Evolutionary conservation across 1,140 invertebrate genomes (phyloP).

Genomic region (Papilio aristodemus): DNA sequence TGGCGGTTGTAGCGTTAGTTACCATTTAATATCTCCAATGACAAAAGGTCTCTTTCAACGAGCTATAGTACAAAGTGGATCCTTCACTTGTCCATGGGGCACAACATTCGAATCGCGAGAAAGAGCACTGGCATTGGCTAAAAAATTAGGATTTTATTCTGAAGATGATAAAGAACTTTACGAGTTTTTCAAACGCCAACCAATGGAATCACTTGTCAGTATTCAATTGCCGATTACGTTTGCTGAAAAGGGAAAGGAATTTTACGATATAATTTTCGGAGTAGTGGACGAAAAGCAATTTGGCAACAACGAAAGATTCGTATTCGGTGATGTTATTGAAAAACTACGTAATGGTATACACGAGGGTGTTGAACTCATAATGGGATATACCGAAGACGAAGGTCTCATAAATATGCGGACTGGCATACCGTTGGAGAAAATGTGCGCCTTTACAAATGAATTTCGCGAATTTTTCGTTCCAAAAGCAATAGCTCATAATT

Average conservation of each 20-base stretch:
- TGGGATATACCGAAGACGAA: slow-evolving; percentile 45
- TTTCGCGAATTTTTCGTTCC: slow-evolving; percentile 37
- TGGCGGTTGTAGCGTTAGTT: slow-evolving; percentile 81
- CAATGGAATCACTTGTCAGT: slow-evolving; percentile 39
- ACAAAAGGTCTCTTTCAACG: slow-evolving; percentile 78
- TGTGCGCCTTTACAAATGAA: slow-evolving; percentile 39
- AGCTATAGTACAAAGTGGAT: slow-evolving; percentile 47
- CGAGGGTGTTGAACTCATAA: slow-evolving; percentile 48
- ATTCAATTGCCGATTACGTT: slow-evolving; percentile 36
- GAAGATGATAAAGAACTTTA: slow-evolving; percentile 44
- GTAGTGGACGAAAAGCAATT: slow-evolving; percentile 48
- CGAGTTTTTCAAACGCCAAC: slow-evolving; percentile 45
- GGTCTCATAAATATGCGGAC: slow-evolving; percentile 36
- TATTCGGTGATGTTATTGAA: slow-evolving; percentile 42
- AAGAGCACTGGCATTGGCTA: slow-evolving; percentile 43
- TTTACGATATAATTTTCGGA: slow-evolving; percentile 32
- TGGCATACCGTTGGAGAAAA: slow-evolving; percentile 19
- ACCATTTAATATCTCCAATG: slow-evolving; percentile 81
- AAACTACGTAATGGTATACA: slow-evolving; percentile 41
- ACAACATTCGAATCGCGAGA: slow-evolving; percentile 38
- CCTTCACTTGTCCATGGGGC: slow-evolving; percentile 36
- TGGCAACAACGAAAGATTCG: slow-evolving; percentile 48
- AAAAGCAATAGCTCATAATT: slow-evolving; percentile 31
- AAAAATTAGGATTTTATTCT: slow-evolving; percentile 43
- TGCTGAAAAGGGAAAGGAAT: slow-evolving; percentile 32